These are phyloP conservation scores for Elanoides forficatus DNA, from an alignment of 2,113 vertebrate species.

Conservation along the genomic window DNA sequence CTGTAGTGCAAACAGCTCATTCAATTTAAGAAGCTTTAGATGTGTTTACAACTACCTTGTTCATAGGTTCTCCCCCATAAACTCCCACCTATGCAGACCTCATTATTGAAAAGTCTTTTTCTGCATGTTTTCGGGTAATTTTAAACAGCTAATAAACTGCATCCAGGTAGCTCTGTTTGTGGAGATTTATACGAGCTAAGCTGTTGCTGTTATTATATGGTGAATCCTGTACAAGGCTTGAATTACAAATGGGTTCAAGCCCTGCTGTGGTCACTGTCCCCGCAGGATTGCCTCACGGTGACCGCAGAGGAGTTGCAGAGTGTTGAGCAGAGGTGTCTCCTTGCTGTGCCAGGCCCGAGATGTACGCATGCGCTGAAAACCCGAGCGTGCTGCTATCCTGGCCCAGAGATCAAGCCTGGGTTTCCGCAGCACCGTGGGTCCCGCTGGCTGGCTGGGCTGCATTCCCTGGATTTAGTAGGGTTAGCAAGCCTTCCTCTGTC, in stretches of 20 bases:
- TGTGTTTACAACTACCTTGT: not conserved
- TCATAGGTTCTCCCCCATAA: not conserved
- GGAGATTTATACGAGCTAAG: not conserved
- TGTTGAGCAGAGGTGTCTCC: not conserved
- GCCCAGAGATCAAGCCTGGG: not conserved
- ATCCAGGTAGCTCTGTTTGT: not conserved
- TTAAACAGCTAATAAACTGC: not conserved
- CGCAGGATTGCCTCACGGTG: fast-evolving
- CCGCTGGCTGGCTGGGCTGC: not conserved
- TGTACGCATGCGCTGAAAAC: fast-evolving
- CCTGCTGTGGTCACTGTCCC: not conserved
- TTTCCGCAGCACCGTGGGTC: fast-evolving
- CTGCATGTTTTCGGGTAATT: not conserved
- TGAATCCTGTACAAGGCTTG: not conserved
- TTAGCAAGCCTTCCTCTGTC: not conserved
- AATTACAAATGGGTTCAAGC: not conserved
- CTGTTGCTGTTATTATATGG: not conserved
- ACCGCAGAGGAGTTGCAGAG: not conserved
- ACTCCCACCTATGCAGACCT: not conserved
- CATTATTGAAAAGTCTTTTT: not conserved
- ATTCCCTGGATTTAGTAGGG: not conserved
- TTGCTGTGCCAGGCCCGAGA: not conserved
- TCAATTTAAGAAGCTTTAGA: not conserved
- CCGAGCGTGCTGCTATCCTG: fast-evolving
- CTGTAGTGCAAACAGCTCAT: not conserved